Conservation (phyloP, 2,888 invertebrate species). For the Octodonta nipae region DNA sequence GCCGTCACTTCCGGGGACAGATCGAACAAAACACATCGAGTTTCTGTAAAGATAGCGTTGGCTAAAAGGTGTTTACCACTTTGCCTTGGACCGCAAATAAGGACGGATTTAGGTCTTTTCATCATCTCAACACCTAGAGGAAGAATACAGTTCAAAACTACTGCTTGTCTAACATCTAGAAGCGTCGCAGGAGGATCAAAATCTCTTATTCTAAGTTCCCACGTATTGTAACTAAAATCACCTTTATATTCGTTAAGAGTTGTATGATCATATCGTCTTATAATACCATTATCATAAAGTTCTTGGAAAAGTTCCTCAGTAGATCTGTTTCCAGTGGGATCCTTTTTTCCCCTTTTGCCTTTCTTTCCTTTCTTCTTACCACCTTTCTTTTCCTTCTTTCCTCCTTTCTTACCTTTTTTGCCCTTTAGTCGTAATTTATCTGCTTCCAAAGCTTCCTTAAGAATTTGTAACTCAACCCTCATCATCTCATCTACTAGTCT, state of each 20-base stretch:
- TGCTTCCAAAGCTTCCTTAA: constrained; percentile 41
- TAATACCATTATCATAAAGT: constrained; percentile 55
- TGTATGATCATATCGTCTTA: constrained; percentile 46
- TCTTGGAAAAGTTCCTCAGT: constrained; percentile 58
- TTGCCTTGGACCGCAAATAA: constrained; percentile 56
- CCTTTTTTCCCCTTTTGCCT: constrained; percentile 43
- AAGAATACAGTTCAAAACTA: constrained; percentile 47
- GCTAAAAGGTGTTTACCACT: constrained; percentile 59
- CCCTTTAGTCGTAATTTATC: constrained; percentile 16
- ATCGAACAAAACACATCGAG: constrained; percentile 63
- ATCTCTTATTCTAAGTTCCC: constrained; percentile 18
- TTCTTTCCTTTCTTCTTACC: constrained; percentile 24
- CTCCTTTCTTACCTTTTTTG: constrained; percentile 21
- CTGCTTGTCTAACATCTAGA: constrained; percentile 45
- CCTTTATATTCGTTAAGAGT: constrained; percentile 54
- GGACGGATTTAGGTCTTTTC: constrained; percentile 42
- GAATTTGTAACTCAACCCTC: constrained; percentile 41
- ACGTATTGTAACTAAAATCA: constrained; percentile 46
- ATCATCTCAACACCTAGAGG: constrained; percentile 39
- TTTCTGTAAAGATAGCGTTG: constrained; percentile 61
- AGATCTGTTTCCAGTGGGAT: constrained; percentile 46
- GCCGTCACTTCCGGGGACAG: constrained; percentile 55
- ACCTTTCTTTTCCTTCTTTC: constrained; percentile 24
- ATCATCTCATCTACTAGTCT: constrained; percentile 55
- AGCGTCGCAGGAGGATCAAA: constrained; percentile 41